Base-by-base conservation (phyloP, 1,140 invertebrate species). In the Drosophila ananassae region DNA sequence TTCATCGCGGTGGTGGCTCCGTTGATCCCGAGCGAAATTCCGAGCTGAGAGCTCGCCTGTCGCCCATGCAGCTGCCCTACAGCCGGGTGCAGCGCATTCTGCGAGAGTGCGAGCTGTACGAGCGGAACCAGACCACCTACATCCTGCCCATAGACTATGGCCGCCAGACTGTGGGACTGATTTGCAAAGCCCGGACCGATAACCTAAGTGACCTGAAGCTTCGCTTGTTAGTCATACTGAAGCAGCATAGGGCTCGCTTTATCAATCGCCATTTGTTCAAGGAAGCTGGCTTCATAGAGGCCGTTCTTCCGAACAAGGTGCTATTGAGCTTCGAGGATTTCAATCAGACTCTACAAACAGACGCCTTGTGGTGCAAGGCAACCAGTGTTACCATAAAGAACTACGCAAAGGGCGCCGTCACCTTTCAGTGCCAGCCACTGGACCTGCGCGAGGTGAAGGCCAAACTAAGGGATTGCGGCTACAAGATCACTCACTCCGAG, bases 291-390 rank as follows among this genome's bases (percentile, higher is more conserved):
- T 10, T 75, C 0, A 83, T 91, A 12, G 69, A 80, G 52, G 81
- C 57, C 13, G 28, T 61, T 8, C 30, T 83, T 4, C 59, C 67
- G 3, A 22, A 52, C 7, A 51, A 68, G 13, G 13, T 34, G 2
- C 9, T 37, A 0, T 6, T 50, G 0, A 58, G 54, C 22, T 55
- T 48, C 13, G 13, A 41, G 0, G 58, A 84, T 37, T 58, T 81
- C 0, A 41, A 50, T 2, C 37, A 77, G 30, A 50, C 52, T 1
- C 17, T 90, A 2, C 21, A 60, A 8, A 39, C 47, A 4, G 89
- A 89, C 53, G 83, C 71, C 0, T 8, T 39, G 1, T 62, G 58
- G 22, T 90, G 84, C 58, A 72, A 74, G n/a, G 89, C 84, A 0
- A 57, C 62, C 0, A 22, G 25, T 21, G 57, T 57, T 7, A 22